Conservation (phyloP, 1,140 invertebrate genomes). For the Drosophila cardini region DNA sequence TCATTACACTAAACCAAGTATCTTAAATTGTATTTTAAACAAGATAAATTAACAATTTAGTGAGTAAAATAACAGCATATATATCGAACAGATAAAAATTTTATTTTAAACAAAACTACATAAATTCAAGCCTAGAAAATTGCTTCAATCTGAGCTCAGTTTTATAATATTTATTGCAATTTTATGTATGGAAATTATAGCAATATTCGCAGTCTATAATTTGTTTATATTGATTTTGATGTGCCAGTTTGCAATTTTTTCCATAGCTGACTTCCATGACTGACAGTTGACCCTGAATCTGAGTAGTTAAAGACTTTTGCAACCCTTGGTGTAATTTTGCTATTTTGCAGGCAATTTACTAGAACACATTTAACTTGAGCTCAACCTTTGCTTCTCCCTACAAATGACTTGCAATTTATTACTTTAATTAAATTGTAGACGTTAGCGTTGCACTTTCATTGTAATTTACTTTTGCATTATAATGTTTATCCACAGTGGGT, state of each 20-base stretch:
- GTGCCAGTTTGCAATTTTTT: neutral
- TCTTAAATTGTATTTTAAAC: too few relatives aligned
- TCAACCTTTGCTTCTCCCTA: constrained; percentile 2
- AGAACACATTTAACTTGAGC: constrained; percentile 7
- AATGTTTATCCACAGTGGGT: constrained; percentile 35
- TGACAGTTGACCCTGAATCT: constrained; percentile 11
- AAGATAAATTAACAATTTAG: too few relatives aligned
- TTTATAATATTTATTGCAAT: too few relatives aligned
- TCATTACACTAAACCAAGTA: constrained; percentile 13
- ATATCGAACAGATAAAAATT: too few relatives aligned
- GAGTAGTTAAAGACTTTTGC: constrained; percentile 8
- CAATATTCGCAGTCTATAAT: neutral
- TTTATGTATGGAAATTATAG: too few relatives aligned
- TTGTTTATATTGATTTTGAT: constrained; percentile 16
- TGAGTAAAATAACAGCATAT: too few relatives aligned
- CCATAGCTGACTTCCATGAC: neutral
- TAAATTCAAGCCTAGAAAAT: too few relatives aligned
- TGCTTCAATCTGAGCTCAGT: too few relatives aligned
- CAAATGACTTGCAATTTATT: constrained; percentile 74
- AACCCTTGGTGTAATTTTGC: constrained; percentile 1
- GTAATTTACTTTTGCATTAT: constrained; percentile 50
- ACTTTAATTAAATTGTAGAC: constrained; percentile 76
- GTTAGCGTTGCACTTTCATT: constrained; percentile 59
- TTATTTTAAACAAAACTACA: too few relatives aligned
- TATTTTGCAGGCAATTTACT: constrained; percentile 39